Evolutionary conservation across 2,888 invertebrate genomes (phyloP), one percentile per base, ranked within the genome.

Genomic region (Gnatocerus cornutus): DNA sequence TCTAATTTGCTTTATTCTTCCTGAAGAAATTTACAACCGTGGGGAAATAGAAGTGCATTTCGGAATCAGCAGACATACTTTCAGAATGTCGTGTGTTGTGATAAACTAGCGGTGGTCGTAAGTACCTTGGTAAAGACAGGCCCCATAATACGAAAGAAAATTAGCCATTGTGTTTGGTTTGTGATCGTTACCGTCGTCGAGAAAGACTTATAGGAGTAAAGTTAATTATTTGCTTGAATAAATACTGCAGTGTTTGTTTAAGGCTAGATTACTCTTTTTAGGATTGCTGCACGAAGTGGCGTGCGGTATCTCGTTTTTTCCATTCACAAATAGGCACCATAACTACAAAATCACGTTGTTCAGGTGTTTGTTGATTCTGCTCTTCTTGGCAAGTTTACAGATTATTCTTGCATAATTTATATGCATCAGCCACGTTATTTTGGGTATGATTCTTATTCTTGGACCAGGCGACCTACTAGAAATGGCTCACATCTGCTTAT

Each of bases 341-440:
- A 53, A 53, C 53, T 53, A 53, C 33, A 53, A 53, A 53, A 53
- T 33, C 53, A 53, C 53, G 53, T 30, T 37, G 33, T 33, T 53
- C 53, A 53, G 53, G 53, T 53, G 53, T 53, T 53, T 53, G 53
- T 53, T 53, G 53, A 37, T 53, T 53, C 53, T 53, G 16, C 7
- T 33, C 33, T 30, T 33, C 33, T 53, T 53, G 53, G 53, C 53
- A 53, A 33, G 33, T 33, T 13, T 12, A 53, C 53, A 37, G 13
- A 33, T 53, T 53, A 53, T 53, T 12, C 53, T 5, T 53, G 53
- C 53, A 53, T 53, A 53, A 53, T 53, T 53, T 53, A 53, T 53
- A 14, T 10, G 13, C 33, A 50, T 50, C 50, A 50, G 10, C 50
- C 7, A 29, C 27, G 53, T 53, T 53, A 53, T 53, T 53, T 53